These are phyloP conservation scores for Ellobius talpinus DNA, from an alignment of 2,113 vertebrate genomes.

Conservation along the genomic window DNA sequence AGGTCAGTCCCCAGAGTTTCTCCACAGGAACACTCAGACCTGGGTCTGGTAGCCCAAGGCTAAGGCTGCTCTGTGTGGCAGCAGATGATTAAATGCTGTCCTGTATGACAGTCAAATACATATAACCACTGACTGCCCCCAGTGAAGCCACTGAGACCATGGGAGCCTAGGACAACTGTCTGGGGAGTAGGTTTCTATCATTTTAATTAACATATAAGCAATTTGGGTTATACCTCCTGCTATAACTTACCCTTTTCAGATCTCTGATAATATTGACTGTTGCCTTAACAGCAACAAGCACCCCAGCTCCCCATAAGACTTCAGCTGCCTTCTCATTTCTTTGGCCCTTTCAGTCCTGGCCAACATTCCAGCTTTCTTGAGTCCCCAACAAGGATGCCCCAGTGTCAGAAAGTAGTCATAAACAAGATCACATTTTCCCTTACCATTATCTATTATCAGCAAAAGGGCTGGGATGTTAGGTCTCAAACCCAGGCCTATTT, in stretches of 20 bases:
- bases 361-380: not conserved
- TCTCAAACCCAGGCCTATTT: not conserved
- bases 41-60: not conserved
- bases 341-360: no score
- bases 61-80: not conserved
- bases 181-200: not conserved
- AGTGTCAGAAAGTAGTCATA: not conserved
- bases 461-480: not conserved
- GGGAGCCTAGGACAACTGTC: not conserved
- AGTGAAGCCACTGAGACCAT: not conserved
- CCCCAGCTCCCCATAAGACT: not conserved
- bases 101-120: not conserved
- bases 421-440: not conserved
- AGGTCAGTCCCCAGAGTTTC: not conserved
- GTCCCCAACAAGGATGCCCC: not conserved
- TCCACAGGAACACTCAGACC: not conserved
- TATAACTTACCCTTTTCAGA: not conserved
- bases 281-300: not conserved
- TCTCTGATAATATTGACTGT: not conserved
- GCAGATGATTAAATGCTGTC: not conserved
- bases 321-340: not conserved
- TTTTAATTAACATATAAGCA: not conserved
- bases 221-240: not conserved
- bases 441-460: not conserved
- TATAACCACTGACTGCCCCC: not conserved